Evolutionary conservation across 2,888 invertebrate genomes (phyloP).

Genomic region (Meliscaeva auricollis): DNA sequence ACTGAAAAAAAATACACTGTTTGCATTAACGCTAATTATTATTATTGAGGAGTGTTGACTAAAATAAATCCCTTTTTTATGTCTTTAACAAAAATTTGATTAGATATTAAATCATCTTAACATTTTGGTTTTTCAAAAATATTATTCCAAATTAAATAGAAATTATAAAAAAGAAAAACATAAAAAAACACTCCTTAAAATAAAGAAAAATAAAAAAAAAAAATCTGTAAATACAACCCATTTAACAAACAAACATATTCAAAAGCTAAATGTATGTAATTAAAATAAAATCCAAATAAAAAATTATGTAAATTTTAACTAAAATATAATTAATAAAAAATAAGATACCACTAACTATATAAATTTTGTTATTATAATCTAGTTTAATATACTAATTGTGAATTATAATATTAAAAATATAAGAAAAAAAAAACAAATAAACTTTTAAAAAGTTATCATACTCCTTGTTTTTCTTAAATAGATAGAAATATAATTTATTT

Average conservation of each 20-base stretch:
- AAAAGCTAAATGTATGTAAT: conserved; percentile 18
- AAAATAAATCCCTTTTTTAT: no score
- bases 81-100: no score
- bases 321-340: conserved; percentile 14
- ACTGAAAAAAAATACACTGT: background rate
- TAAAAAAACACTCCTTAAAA: conserved; percentile 1
- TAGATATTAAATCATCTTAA: background rate
- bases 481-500: conserved; percentile 67
- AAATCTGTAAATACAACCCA: conserved; percentile 29
- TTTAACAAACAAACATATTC: conserved; percentile 22
- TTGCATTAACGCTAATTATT: no score
- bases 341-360: conserved; percentile 28
- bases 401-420: conserved; percentile 44
- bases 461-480: conserved; percentile 39
- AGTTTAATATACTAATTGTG: conserved; percentile 66
- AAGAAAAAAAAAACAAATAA: conserved; percentile 10
- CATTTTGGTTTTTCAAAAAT: background rate
- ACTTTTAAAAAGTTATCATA: conserved; percentile 57
- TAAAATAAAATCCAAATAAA: conserved; percentile 15
- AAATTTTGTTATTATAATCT: conserved; percentile 70
- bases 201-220: conserved; percentile 17
- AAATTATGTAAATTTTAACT: conserved; percentile 52
- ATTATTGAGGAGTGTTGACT: conserved; percentile 1
- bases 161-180: background rate
- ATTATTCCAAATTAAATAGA: background rate